These are phyloP conservation scores for Drosophila bocqueti DNA, from an alignment of 1,140 invertebrate species.

Conservation along the genomic window DNA sequence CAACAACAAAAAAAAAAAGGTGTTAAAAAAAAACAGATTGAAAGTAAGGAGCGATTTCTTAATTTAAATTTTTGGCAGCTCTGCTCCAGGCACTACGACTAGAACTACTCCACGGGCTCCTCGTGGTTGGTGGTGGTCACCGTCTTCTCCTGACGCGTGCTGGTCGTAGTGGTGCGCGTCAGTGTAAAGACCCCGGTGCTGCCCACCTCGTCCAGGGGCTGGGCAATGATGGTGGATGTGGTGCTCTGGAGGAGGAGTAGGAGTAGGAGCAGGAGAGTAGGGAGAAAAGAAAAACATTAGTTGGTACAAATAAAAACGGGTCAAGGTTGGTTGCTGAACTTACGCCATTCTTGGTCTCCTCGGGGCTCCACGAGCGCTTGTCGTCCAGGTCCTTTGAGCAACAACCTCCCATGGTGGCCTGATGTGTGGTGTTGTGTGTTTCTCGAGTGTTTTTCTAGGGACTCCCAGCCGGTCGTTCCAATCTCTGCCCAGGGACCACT, in stretches of 20 bases:
- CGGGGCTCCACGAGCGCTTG: conserved; percentile 80
- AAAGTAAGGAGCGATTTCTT: background rate
- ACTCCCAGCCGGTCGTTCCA: background rate
- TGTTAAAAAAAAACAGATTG: background rate
- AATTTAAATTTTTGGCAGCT: conserved; percentile 13
- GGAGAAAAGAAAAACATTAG: background rate
- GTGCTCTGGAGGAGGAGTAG: conserved; percentile 57
- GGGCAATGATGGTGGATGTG: conserved; percentile 79
- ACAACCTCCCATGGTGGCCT: conserved; percentile 65
- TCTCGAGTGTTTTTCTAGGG: background rate
- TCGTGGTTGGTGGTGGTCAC: conserved; percentile 40
- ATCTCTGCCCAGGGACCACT: conserved; percentile 8
- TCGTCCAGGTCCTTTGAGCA: conserved; percentile 80
- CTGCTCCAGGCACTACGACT: background rate
- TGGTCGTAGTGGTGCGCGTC: conserved; percentile 56
- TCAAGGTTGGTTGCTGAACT: conserved; percentile 7
- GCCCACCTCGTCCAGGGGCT: conserved; percentile 74
- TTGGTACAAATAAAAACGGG: no score
- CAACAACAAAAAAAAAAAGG: conserved; percentile 39
- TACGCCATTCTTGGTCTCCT: conserved; percentile 80
- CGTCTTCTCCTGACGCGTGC: conserved; percentile 46
- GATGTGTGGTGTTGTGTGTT: background rate
- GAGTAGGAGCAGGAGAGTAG: background rate
- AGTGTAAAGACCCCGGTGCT: conserved; percentile 74
- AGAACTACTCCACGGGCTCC: conserved; percentile 20